A percentile compares a stretch with the other conserved stretches of the same genome.
These are phyloP conservation scores for Melanerpes aurifrons DNA, from an alignment of 2,113 vertebrate species.

Conservation along the genomic window DNA sequence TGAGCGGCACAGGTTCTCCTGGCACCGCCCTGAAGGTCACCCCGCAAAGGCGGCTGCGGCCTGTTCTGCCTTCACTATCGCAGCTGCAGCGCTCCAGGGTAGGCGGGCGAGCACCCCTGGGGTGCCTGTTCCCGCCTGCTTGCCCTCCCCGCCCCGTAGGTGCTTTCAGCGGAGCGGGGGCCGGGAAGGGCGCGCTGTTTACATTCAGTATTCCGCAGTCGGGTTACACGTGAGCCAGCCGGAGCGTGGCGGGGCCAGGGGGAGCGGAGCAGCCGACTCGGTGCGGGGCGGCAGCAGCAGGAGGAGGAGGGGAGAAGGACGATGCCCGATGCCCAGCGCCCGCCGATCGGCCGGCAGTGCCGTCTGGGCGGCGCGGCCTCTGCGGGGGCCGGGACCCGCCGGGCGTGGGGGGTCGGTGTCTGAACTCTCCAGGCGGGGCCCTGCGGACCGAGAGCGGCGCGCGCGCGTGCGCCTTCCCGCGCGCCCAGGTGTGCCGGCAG, in stretches of 20 bases:
- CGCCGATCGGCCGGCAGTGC: not conserved
- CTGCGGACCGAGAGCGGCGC: not conserved
- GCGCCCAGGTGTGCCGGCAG: not conserved
- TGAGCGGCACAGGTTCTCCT: not conserved
- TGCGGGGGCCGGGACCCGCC: not conserved
- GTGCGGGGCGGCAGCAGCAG: not conserved
- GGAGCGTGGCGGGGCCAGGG: not conserved
- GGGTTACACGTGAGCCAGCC: not conserved
- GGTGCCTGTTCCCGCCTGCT: not conserved
- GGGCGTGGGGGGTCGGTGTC: not conserved
- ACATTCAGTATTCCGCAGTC: not conserved
- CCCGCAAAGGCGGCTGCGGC: not conserved
- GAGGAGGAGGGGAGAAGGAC: no score
- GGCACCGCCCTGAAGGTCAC: not conserved
- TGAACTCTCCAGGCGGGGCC: not conserved
- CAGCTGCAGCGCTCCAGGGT: not conserved
- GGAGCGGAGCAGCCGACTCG: not conserved
- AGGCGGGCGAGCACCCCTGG: not conserved
- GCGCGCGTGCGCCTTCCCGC: not conserved
- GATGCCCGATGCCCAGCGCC: constrained; percentile 45
- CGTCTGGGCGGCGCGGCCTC: not conserved
- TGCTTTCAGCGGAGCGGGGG: not conserved
- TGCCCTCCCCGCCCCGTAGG: not conserved
- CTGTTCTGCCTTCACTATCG: no score
- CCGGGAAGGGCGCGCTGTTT: not conserved